Evolutionary conservation across 2,888 invertebrate genomes (phyloP), one percentile per base, ranked within the genome.

Genomic region (Poecilobothrus nobilitatus): DNA sequence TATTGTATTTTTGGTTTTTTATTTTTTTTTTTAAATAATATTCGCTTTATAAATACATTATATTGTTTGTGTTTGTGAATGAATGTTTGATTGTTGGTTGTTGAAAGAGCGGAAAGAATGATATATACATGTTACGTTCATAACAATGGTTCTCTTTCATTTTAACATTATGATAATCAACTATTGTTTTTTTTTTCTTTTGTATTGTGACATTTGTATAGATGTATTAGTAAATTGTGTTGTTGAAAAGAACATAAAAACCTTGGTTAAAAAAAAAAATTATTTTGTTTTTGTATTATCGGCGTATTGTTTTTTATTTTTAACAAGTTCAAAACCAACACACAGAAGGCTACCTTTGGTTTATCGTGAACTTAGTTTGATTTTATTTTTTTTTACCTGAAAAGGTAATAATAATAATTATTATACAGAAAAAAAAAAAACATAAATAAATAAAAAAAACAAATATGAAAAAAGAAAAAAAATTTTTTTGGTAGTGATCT

Each of bases 61-160:
- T n/a, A n/a, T n/a, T n/a, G 53, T 53, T 18, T 12, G 6, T 53
- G 2, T 53, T 9, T 53, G 9, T 53, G 15, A 53, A 53, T 18
- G 15, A 18, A 12, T 53, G 1, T 18, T 12, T 18, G 27, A 27
- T 27, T 27, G 27, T 27, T 27, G 27, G 27, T 27, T 27, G 27
- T 27, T 27, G 15, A 53, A 53, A 18, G 53, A 53, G 18, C 53
- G 53, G 53, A 53, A 53, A 53, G 53, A 53, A n/a, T 53, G 7
- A 12, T 41, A 41, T 6, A 15, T 41, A 41, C 15, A n/a, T n/a
- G 41, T 27, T 37, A 53, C 15, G 6, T 9, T 44, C 15, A 44
- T 44, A 44, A 44, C 44, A 44, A 53, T 53, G 53, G 53, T 53
- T 53, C 53, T 53, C 53, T 53, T 53, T 53, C 37, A 37, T 37